Percentiles rank a stretch among this genome's conserved stretches.
Conservation (phyloP, 2,888 invertebrate species). For the Drosophila mimetica region DNA sequence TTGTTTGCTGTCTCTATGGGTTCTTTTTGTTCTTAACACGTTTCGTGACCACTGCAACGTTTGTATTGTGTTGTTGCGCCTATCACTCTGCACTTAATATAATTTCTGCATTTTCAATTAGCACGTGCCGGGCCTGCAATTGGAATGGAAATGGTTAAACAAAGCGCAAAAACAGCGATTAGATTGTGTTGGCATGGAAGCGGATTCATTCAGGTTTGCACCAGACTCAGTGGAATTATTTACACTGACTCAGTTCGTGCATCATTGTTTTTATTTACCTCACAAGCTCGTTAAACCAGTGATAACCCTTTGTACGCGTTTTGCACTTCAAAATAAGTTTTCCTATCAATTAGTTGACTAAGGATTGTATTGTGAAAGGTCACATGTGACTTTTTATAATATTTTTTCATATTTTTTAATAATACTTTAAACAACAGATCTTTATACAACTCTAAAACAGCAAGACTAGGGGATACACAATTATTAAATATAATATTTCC, state of each 20-base stretch:
- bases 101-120: slow-evolving; percentile 57
- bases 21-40: slow-evolving; percentile 22
- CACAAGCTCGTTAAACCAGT: slow-evolving; percentile 1
- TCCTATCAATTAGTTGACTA: background rate
- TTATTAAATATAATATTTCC: too few relatives aligned
- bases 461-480: too few relatives aligned
- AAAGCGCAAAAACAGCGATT: slow-evolving; percentile 16
- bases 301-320: slow-evolving; percentile 19
- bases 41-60: slow-evolving; percentile 28
- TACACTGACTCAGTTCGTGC: slow-evolving; percentile 7
- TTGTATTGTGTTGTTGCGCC: slow-evolving; percentile 30
- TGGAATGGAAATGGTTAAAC: slow-evolving; percentile 21
- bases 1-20: slow-evolving; percentile 12
- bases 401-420: too few relatives aligned
- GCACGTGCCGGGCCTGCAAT: slow-evolving; percentile 69
- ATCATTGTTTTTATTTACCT: slow-evolving; percentile 4
- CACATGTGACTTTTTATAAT: too few relatives aligned
- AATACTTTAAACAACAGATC: too few relatives aligned
- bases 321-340: background rate
- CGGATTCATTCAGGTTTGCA: slow-evolving; percentile 41
- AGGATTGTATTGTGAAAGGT: background rate
- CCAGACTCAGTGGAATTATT: slow-evolving; percentile 21
- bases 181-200: slow-evolving; percentile 38
- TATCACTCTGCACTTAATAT: slow-evolving; percentile 41
- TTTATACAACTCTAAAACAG: too few relatives aligned